These are phyloP conservation scores for Noctilio leporinus DNA, from an alignment of 2,113 vertebrate species.

Conservation along the genomic window DNA sequence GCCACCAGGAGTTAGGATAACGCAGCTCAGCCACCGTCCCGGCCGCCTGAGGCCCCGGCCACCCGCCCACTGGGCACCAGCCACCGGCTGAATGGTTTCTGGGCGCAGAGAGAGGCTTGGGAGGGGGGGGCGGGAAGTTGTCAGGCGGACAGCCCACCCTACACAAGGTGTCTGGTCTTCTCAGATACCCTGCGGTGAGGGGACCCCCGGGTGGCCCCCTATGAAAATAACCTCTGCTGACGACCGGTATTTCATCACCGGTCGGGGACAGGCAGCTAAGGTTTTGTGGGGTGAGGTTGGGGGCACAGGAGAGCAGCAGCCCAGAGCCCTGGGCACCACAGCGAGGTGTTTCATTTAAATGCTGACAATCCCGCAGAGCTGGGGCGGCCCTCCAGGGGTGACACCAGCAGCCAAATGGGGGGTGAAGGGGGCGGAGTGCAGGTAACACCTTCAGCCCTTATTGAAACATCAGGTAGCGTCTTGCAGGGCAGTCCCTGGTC, in stretches of 20 bases:
- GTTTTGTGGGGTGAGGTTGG: constrained; percentile 77
- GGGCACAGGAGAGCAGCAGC: constrained; percentile 77
- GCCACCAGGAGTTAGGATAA: neutral
- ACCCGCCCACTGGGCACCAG: neutral
- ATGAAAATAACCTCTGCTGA: neutral
- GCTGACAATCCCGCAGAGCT: constrained; percentile 75
- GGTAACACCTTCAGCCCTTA: neutral
- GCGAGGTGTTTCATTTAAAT: constrained; percentile 78
- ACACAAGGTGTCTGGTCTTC: neutral
- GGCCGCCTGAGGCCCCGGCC: neutral
- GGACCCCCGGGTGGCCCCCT: too few relatives aligned
- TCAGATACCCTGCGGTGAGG: neutral
- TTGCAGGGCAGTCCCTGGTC: neutral
- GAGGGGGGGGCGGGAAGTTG: neutral
- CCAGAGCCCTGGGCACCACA: constrained; percentile 63
- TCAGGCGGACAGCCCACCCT: constrained; percentile 46
- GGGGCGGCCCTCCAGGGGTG: too few relatives aligned
- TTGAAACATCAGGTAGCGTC: neutral
- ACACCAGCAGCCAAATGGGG: neutral
- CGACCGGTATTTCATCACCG: too few relatives aligned
- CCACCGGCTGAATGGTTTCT: neutral
- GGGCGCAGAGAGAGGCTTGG: neutral
- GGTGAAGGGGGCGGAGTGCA: too few relatives aligned
- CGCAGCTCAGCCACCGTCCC: neutral
- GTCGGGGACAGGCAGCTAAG: constrained; percentile 66